phyloP scores from a whole-genome alignment of 2,888 invertebrate species.

The Cheilosia variabilis region DNA sequence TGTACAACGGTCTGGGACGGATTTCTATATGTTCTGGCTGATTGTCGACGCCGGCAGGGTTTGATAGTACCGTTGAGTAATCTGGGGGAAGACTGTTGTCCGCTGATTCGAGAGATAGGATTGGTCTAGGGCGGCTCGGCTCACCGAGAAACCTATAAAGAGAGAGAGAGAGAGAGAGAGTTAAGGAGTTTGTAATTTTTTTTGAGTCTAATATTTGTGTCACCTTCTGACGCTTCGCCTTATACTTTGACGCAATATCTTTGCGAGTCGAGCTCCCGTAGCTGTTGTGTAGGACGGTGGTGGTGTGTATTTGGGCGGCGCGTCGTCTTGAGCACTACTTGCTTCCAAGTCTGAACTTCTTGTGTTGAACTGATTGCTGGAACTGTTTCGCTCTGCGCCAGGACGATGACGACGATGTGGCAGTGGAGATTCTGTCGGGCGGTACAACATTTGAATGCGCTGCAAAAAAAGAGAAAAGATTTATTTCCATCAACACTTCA shows the following conservation, averaged over 20 bases:
- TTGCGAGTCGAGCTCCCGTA: constrained; percentile 92
- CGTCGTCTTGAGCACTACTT: constrained; percentile 86
- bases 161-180: background rate
- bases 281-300: constrained; percentile 97
- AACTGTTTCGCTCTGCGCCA: constrained; percentile 71
- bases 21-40: constrained; percentile 78
- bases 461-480: constrained; percentile 82
- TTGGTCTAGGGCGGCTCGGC: constrained; percentile 72
- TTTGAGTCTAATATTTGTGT: background rate
- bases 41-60: constrained; percentile 75
- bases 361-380: constrained; percentile 40
- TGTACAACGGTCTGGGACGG: constrained; percentile 76
- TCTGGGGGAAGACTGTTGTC: constrained; percentile 79
- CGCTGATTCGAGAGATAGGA: constrained; percentile 66
- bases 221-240: constrained; percentile 90
- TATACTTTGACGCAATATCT: constrained; percentile 90
- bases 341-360: constrained; percentile 74
- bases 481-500: background rate
- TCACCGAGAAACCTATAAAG: constrained; percentile 76
- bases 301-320: constrained; percentile 96
- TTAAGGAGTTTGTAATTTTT: background rate
- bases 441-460: constrained; percentile 93
- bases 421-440: constrained; percentile 86
- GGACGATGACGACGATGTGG: constrained; percentile 79
- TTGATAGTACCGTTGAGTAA: constrained; percentile 78